phyloP scores from a whole-genome alignment of 35 echinoderm and acorn worm species.

The Acanthaster planci region DNA sequence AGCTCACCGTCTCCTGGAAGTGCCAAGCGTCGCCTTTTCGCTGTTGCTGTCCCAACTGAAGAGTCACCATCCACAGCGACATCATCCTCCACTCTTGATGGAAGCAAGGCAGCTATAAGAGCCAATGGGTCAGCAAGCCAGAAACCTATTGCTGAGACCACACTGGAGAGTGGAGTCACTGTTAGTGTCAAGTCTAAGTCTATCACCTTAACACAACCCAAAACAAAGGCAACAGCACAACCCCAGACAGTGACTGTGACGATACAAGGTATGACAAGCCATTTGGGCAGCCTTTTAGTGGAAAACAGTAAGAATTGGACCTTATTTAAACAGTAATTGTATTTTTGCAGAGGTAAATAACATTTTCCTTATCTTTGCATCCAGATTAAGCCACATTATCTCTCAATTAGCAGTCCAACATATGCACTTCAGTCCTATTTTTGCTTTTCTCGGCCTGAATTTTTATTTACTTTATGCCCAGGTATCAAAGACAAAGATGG shows the following conservation, averaged over 20 bases:
- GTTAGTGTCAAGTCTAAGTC: neutral
- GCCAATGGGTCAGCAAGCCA: neutral
- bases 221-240: neutral
- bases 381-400: neutral
- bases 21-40: constrained; percentile 77
- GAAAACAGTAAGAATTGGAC: too few relatives aligned
- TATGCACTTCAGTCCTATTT: neutral
- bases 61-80: neutral
- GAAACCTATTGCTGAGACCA: neutral
- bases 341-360: too few relatives aligned
- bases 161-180: constrained; percentile 3
- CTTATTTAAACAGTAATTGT: too few relatives aligned
- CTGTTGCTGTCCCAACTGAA: neutral
- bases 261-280: constrained; percentile 49
- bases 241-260: constrained; percentile 59
- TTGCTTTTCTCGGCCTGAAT: neutral
- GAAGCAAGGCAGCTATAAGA: neutral
- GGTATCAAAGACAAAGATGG: constrained; percentile 69
- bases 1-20: constrained; percentile 83
- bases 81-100: neutral
- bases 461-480: neutral
- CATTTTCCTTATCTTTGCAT: too few relatives aligned
- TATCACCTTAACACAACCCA: constrained; percentile 21
- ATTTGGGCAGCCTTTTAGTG: too few relatives aligned
- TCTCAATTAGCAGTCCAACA: neutral